These are phyloP conservation scores for Diplazon laetatorius DNA, from an alignment of 2,888 invertebrate species.

Conservation along the genomic window DNA sequence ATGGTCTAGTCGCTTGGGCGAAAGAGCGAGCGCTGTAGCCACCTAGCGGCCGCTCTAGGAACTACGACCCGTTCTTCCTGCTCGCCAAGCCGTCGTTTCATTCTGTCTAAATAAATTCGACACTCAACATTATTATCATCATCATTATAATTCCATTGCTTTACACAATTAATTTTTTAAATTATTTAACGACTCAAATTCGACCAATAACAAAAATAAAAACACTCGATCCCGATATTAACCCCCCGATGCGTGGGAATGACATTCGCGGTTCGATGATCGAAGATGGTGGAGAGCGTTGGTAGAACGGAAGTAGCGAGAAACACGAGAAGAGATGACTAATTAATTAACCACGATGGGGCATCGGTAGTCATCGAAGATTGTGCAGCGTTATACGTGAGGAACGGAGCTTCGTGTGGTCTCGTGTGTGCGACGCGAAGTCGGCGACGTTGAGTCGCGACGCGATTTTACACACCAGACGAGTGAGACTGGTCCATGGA, in stretches of 20 bases:
- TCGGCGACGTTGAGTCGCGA: conserved; percentile 61
- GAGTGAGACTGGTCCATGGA: conserved; percentile 36
- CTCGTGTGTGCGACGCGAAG: conserved; percentile 1
- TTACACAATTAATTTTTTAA: no score
- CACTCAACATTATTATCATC: no score
- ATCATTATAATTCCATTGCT: no score
- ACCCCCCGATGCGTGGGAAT: conserved; percentile 11
- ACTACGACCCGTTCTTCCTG: no score
- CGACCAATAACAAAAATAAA: neutral
- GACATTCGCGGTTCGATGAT: conserved; percentile 15
- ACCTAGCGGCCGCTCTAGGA: no score
- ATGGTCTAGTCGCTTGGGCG: no score
- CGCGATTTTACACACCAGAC: conserved; percentile 57
- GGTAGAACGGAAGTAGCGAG: conserved; percentile 6
- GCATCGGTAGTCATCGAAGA: conserved; percentile 16
- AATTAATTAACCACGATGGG: conserved; percentile 57
- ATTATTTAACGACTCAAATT: neutral
- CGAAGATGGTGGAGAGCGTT: conserved; percentile 43
- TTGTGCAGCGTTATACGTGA: conserved; percentile 22
- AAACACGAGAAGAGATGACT: conserved; percentile 42
- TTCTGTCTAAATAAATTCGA: no score
- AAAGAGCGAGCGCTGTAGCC: no score
- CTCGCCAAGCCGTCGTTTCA: no score
- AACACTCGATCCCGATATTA: no score
- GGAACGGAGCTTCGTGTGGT: conserved; percentile 15